A percentile compares a stretch with the other conserved stretches of the same genome.
These are phyloP conservation scores for Syrphus vitripennis DNA, from an alignment of 2,888 invertebrate genomes.

Conservation along the genomic window DNA sequence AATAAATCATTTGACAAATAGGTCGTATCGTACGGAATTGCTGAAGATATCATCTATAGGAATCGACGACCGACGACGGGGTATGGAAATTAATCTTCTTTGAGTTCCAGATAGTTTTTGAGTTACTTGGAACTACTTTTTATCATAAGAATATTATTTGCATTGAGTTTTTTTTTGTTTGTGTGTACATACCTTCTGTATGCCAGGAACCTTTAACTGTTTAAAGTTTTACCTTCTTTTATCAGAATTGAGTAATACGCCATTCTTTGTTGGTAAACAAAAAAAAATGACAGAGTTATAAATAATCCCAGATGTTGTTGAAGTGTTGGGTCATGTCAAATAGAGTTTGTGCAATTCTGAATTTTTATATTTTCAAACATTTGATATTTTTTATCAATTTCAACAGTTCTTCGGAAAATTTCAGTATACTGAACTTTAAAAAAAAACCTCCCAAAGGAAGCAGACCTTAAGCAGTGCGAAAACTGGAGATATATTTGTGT, in stretches of 20 bases:
- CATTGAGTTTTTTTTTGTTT: not conserved
- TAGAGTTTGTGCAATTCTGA: not conserved
- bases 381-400: too few species aligned
- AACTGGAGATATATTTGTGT: too few species aligned
- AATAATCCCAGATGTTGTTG: not conserved
- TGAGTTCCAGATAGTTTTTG: not conserved
- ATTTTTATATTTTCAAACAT: too few species aligned
- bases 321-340: not conserved
- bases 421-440: too few species aligned
- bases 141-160: not conserved
- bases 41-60: not conserved
- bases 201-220: not conserved
- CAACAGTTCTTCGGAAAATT: too few species aligned
- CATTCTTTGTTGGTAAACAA: not conserved
- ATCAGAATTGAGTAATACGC: not conserved
- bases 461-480: too few species aligned
- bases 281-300: not conserved
- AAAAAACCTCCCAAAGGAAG: too few species aligned
- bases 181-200: not conserved
- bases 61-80: not conserved
- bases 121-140: slow-evolving; percentile 16
- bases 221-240: not conserved
- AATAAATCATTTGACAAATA: slow-evolving; percentile 23
- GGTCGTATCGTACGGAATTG: slow-evolving; percentile 5
- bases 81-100: slow-evolving; percentile 5